Base-by-base conservation (phyloP, 2,888 invertebrate genomes). In the Loripinus fragilis region DNA sequence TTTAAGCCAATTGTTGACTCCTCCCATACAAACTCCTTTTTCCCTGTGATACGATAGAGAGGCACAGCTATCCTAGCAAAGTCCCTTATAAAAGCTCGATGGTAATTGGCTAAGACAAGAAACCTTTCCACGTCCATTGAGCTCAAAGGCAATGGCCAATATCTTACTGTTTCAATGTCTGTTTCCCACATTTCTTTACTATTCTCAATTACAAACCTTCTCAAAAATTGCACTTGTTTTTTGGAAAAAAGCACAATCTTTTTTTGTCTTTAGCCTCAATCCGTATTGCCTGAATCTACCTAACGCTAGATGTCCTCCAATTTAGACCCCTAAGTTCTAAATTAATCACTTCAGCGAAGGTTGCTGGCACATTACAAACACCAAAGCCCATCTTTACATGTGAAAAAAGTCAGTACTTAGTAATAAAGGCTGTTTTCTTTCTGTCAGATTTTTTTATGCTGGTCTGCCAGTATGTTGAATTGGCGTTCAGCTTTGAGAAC, bases 101-200 rank as follows among this genome's bases (percentile, higher is more conserved):
- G 78, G 52, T 78, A 78, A 23, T 81, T 81, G 0, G 71, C 67
- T 23, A 76, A 69, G 15, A 78, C 81, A 12, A 85, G 30, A 50
- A 85, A 85, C 23, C 71, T 35, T 55, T 83, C 76, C 0, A 86
- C 85, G 2, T 83, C 77, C 25, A 78, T 80, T 0, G 55, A 45
- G 25, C 25, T 64, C 17, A 15, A 60, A 12, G 86, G 85, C 5
- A 28, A 8, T 17, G 23, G 55, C 55, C 55, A 55, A 5, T 25
- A 8, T 20, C 23, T 7, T 5, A 55, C 55, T 28, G 55, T 10
- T 17, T 55, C 5, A 10, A 55, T 55, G 28, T 55, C 55, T 8
- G 28, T 17, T 7, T 55, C 55, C 20, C 28, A 28, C 5, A 55
- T 8, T 25, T 55, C 55, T 7, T 28, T 55, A 8, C 55, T 28